Evolutionary conservation across 2,888 invertebrate species (phyloP).

Genomic region (Orchesella flavescens): DNA sequence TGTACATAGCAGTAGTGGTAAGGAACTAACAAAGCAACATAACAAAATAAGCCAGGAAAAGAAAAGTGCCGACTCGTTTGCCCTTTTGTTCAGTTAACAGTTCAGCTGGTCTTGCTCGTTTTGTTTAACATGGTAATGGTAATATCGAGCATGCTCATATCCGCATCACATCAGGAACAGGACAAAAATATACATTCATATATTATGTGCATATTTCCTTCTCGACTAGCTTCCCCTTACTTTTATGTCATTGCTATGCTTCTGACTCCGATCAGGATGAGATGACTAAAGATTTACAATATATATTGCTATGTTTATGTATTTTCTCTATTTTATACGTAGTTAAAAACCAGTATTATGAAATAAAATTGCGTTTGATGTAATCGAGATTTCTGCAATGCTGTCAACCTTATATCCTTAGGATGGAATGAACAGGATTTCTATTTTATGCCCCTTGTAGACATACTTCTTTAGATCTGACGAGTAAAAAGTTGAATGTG

Average conservation of each 20-base stretch:
- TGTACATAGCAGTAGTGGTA: neutral
- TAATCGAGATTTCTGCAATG: conserved; percentile 29
- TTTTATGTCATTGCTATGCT: too few species aligned
- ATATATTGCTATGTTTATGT: too few species aligned
- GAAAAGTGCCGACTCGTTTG: conserved; percentile 13
- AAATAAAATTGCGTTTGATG: conserved; percentile 60
- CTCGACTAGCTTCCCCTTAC: neutral
- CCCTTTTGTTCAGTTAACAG: conserved; percentile 1
- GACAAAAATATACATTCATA: too few species aligned
- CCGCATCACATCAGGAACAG: too few species aligned
- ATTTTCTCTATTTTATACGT: neutral
- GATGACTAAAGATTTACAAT: too few species aligned
- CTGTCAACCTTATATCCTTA: conserved; percentile 32
- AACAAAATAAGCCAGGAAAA: conserved; percentile 14
- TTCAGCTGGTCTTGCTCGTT: conserved; percentile 1
- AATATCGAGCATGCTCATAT: too few species aligned
- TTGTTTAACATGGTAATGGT: neutral
- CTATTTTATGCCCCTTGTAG: neutral
- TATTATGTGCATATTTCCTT: neutral
- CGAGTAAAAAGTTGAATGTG: neutral
- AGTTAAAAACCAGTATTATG: neutral
- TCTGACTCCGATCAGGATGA: too few species aligned
- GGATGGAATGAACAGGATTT: neutral
- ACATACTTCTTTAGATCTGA: neutral
- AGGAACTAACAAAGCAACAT: neutral